Evolutionary conservation across 1,140 invertebrate species (phyloP).

Genomic region (Bilobella aurantiaca): DNA sequence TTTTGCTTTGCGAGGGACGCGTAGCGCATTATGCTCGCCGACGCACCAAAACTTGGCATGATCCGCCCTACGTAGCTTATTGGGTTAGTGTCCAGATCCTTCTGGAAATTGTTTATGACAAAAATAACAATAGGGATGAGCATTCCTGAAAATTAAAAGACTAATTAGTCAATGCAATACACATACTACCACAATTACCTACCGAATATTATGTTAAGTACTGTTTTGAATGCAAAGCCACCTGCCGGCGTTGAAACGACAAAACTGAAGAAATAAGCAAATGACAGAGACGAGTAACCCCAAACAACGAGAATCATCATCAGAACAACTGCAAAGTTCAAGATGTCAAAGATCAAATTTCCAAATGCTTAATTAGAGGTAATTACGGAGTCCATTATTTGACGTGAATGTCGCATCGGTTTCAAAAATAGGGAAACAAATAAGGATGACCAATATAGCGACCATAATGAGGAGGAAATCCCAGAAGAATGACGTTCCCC

Average conservation of each 20-base stretch:
- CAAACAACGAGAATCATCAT: constrained; percentile 27
- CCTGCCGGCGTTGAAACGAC: constrained; percentile 8
- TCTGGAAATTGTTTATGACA: constrained; percentile 15
- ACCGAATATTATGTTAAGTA: constrained; percentile 26
- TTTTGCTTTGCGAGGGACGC: constrained; percentile 18
- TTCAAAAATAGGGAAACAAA: constrained; percentile 27
- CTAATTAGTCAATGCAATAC: not conserved
- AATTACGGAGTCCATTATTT: constrained; percentile 19
- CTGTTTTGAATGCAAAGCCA: constrained; percentile 23
- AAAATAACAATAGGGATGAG: constrained; percentile 19
- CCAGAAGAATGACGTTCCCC: constrained; percentile 59
- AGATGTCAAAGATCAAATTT: no score
- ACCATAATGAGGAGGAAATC: constrained; percentile 58
- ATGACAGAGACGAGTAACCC: constrained; percentile 25
- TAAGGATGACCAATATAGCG: constrained; percentile 38
- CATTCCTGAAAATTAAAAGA: constrained; percentile 16
- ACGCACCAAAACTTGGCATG: constrained; percentile 29
- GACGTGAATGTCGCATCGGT: constrained; percentile 12
- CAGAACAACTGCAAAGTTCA: constrained; percentile 12
- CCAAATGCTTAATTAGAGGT: not conserved
- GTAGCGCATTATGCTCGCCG: constrained; percentile 17
- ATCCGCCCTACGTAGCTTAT: constrained; percentile 19
- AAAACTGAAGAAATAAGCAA: constrained; percentile 29
- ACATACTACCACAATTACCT: not conserved
- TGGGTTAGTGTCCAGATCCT: not conserved